phyloP scores from a whole-genome alignment of 2,888 invertebrate species.

The Seira sanloemensis region DNA sequence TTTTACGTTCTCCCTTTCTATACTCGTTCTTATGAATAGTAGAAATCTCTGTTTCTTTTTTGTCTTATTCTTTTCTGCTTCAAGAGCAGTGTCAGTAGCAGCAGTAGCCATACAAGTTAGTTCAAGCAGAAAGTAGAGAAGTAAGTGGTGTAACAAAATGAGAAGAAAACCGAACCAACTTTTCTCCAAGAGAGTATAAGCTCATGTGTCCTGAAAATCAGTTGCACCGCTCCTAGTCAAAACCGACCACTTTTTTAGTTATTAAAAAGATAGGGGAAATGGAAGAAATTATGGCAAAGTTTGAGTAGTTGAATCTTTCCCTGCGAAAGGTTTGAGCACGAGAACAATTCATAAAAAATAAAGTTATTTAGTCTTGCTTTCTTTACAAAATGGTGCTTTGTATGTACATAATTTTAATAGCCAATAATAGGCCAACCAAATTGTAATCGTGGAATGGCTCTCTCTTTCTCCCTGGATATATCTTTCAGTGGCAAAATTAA shows the following conservation, averaged over 20 bases:
- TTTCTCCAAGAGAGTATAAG: slow-evolving; percentile 19
- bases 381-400: background rate
- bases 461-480: background rate
- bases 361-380: background rate
- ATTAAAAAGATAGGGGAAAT: no score
- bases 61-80: slow-evolving; percentile 45
- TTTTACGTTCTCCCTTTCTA: background rate
- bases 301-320: no score
- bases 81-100: slow-evolving; percentile 55
- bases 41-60: no score
- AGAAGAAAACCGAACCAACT: no score
- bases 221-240: background rate
- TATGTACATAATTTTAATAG: background rate
- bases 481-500: background rate
- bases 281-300: no score
- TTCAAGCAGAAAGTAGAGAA: slow-evolving; percentile 54
- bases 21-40: slow-evolving; percentile 3
- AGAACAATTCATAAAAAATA: background rate
- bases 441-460: background rate
- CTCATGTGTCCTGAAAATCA: slow-evolving; percentile 1
- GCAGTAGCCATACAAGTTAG: slow-evolving; percentile 55
- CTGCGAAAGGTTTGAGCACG: no score
- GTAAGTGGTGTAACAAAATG: no score
- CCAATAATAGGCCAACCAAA: background rate
- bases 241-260: no score